Evolutionary conservation across 2,113 vertebrate genomes (phyloP).

Genomic region (Callipepla californica): DNA sequence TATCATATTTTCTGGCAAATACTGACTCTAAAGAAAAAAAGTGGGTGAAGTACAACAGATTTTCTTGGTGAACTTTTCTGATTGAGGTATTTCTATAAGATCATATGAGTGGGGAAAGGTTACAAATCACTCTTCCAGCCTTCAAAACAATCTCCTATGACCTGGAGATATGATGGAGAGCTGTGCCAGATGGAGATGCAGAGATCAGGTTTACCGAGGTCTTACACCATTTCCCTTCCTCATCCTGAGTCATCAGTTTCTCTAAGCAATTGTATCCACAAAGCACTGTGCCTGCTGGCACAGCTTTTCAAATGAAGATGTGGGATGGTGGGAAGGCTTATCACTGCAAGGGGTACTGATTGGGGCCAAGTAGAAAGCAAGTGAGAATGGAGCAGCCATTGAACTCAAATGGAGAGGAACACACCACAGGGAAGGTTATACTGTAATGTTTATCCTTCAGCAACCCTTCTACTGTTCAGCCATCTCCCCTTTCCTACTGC

Average conservation of each 20-base stretch:
- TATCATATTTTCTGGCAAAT: not conserved
- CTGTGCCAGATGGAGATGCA: accelerated
- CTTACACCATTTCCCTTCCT: not conserved
- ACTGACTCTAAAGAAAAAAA: not conserved
- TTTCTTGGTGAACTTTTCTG: not conserved
- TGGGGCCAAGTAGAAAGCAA: not conserved
- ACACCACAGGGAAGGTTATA: not conserved
- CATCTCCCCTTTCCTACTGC: not conserved
- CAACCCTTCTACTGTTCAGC: not conserved
- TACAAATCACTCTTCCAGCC: accelerated
- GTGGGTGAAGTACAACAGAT: not conserved
- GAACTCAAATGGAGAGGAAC: not conserved
- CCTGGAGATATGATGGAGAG: accelerated
- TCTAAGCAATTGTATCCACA: not conserved
- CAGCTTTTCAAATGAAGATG: accelerated
- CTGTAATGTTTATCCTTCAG: not conserved
- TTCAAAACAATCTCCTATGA: not conserved
- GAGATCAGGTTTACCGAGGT: not conserved
- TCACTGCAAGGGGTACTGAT: not conserved
- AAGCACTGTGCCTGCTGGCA: not conserved
- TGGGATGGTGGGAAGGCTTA: not conserved
- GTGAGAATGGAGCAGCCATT: not conserved
- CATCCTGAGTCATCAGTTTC: not conserved
- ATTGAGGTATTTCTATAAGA: not conserved
- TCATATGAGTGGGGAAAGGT: not conserved